Base-by-base conservation (phyloP, 2,797 vertebrate genomes). In the Sebastes trivittatus region DNA sequence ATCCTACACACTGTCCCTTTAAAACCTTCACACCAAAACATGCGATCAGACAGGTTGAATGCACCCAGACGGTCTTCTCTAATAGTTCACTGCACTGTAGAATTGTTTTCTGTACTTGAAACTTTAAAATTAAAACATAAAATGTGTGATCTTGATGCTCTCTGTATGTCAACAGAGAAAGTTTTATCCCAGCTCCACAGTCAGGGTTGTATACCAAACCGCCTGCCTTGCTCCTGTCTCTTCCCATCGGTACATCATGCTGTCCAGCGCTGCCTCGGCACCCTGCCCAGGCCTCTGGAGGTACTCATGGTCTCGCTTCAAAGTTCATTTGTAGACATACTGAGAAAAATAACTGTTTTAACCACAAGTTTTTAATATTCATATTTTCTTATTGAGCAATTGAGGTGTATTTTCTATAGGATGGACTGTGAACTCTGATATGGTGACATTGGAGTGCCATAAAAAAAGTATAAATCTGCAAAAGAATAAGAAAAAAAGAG, bases 161-260 rank as follows among this genome's bases (percentile, higher is more conserved):
- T 65, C 11, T 84, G 8, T 68, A 13, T 62, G 22, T 72, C 72
- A 58, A 75, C 77, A 92, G 92, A 89, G 27, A 69, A 32, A 25
- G 49, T 94, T 38, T 83, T 96, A 2, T 30, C 86, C n/a, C 96
- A 97, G 91, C 90, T 97, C 25, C 96, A 97, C 85, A 80, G 69
- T 11, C 95, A 95, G 69, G 90, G 93, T 54, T 96, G 96, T 85
- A 94, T 97, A 68, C 94, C 93, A 18, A 84, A 95, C 2, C 61
- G 80, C 23, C 90, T 97, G 81, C 93, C 95, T 22, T 95, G 94
- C 84, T 93, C 92, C 42, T 88, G 87, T 55, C 89, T 98, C 88
- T 98, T 97, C 70, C 94, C 95, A 34, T 96, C 96, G 0, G 92
- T 97, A 46, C 95, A 97, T 0, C 95, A 96, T 0, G 96, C 97